Base-by-base conservation (phyloP, 2,888 invertebrate species). In the Sarcophaga rosellei region DNA sequence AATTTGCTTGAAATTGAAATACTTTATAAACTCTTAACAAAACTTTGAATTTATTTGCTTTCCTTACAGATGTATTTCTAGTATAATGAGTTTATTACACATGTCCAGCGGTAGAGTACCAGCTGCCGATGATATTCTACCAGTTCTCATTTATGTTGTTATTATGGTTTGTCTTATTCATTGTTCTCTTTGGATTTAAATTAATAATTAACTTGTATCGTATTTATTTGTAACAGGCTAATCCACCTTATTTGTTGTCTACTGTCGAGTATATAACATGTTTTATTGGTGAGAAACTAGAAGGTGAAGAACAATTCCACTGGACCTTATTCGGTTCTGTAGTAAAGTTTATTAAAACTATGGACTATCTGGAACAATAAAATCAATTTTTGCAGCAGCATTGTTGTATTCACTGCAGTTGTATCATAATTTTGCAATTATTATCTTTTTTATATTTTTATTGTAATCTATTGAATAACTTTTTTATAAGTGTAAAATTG, bases 311-410 rank as follows among this genome's bases (percentile, higher is more conserved):
- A 91, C 96, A 97, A 90, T 99, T 99, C 94, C 99, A 98, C 96
- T 99, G 99, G 99, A 99, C 98, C 78, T 98, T 99, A 94, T 99
- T 99, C 94, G 97, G 97, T 91, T 97, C 99, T 0, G 98, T 98
- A 70, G 97, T 99, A 77, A 98, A 99, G 94, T 99, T 98, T 94
- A 99, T 99, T 92, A 99, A 99, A 94, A 99, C 98, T 80, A 98
- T 99, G 98, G 93, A 93, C 88, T 93, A 93, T 62, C 89, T 90
- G 62, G 89, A 89, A 70, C 88, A 88, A 84, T 84, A 81, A 81
- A 70, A 44, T 65, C 63, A 44, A 66, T 25, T 20, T 8, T 11
- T 23, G 65, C 8, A n/a, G n/a, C n/a, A 68, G 57, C 10, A 68
- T 35, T 61, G 21, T 35, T 61, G 21, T 72, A 68, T 77, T 62